Conservation (phyloP, 2,113 vertebrate genomes). For the Stegostoma tigrinum region DNA sequence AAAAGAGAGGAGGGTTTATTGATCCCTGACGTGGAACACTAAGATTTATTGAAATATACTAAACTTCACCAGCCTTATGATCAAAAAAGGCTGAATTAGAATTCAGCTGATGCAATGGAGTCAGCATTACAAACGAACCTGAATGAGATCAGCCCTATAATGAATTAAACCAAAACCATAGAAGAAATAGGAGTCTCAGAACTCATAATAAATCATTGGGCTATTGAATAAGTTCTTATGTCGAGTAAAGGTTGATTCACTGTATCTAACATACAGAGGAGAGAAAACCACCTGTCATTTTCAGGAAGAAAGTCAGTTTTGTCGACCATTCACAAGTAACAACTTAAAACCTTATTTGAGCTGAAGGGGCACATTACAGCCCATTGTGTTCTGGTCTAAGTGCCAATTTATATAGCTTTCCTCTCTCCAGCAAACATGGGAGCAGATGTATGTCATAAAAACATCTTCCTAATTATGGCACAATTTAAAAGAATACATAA, state of each 20-base stretch:
- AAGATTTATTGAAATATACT: constrained; percentile 62
- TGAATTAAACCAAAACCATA: constrained; percentile 56
- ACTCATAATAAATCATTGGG: constrained; percentile 54
- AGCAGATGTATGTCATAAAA: constrained; percentile 60
- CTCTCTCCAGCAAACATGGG: constrained; percentile 68
- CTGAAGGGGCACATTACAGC: constrained; percentile 72
- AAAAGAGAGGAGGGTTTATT: constrained; percentile 64
- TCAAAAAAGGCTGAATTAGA: constrained; percentile 42
- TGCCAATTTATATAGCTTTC: constrained; percentile 78
- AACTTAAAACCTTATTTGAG: constrained; percentile 72
- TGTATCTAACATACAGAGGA: constrained; percentile 60
- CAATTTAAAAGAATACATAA: constrained; percentile 69
- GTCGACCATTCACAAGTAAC: constrained; percentile 72
- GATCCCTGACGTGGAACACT: constrained; percentile 69
- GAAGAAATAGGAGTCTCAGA: constrained; percentile 47
- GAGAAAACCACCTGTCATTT: constrained; percentile 75
- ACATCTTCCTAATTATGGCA: constrained; percentile 73
- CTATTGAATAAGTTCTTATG: constrained; percentile 48
- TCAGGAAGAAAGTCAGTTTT: constrained; percentile 75
- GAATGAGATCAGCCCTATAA: constrained; percentile 50
- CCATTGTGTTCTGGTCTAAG: constrained; percentile 71
- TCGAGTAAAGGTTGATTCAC: constrained; percentile 60
- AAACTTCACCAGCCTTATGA: constrained; percentile 64
- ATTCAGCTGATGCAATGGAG: constrained; percentile 47
- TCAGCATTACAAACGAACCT: constrained; percentile 47